These are phyloP conservation scores for Xylota sylvarum DNA, from an alignment of 2,888 invertebrate species.

Conservation along the genomic window DNA sequence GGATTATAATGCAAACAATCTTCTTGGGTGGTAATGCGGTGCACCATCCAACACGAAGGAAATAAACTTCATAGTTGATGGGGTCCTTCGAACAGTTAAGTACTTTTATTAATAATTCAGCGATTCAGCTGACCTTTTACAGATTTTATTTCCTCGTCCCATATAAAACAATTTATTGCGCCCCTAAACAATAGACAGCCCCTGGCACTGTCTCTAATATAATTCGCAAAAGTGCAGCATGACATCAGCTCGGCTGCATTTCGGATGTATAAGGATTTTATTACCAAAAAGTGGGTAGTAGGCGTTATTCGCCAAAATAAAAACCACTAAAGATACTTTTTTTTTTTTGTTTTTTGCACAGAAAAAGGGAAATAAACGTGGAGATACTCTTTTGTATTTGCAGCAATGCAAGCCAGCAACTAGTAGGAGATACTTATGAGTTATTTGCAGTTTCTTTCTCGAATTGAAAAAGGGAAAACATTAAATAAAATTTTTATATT, in stretches of 20 bases:
- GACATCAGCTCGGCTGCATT: constrained; percentile 63
- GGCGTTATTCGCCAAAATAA: constrained; percentile 46
- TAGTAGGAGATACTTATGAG: constrained; percentile 6
- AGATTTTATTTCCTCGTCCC: constrained; percentile 58
- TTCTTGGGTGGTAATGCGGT: constrained; percentile 19
- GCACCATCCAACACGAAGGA: background rate
- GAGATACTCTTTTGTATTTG: constrained; percentile 42
- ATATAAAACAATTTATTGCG: constrained; percentile 44
- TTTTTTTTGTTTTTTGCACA: constrained; percentile 10
- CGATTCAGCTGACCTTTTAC: constrained; percentile 52
- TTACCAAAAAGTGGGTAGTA: constrained; percentile 53
- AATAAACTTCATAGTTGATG: constrained; percentile 51
- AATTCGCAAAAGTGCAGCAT: constrained; percentile 52
- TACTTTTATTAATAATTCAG: constrained; percentile 36
- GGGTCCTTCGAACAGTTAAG: constrained; percentile 32
- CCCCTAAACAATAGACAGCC: constrained; percentile 41
- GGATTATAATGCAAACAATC: background rate
- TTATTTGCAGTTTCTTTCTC: constrained; percentile 2
- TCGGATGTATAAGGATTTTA: constrained; percentile 70
- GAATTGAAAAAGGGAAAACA: constrained; percentile 41
- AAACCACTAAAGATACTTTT: constrained; percentile 6
- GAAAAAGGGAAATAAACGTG: constrained; percentile 2
- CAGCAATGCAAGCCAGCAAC: constrained; percentile 20
- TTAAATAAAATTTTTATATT: constrained; percentile 41
- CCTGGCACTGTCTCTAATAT: constrained; percentile 30